Conservation (phyloP, 1,140 invertebrate species). For the Asbolus verrucosus region DNA sequence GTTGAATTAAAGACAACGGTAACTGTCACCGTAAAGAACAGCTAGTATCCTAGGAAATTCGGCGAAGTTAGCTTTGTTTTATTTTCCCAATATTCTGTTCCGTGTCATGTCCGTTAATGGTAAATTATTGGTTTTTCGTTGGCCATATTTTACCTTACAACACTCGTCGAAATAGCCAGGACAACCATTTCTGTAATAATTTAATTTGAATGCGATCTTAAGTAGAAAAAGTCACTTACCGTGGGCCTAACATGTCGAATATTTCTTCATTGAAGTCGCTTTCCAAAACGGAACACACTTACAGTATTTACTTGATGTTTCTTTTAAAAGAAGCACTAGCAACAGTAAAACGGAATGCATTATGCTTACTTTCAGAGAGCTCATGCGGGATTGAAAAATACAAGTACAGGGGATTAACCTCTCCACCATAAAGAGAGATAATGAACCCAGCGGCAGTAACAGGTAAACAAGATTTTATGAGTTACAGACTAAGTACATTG, state of each 20-base stretch:
- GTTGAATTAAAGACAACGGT: slow-evolving; percentile 62
- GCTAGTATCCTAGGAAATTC: slow-evolving; percentile 63
- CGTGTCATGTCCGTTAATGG: not conserved
- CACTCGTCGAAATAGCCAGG: slow-evolving; percentile 60
- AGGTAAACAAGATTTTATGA: no score
- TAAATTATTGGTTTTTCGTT: slow-evolving; percentile 17
- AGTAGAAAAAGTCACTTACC: slow-evolving; percentile 21
- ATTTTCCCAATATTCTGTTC: slow-evolving; percentile 44
- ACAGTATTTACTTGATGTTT: slow-evolving; percentile 53
- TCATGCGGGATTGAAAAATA: no score
- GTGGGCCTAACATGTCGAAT: slow-evolving; percentile 51
- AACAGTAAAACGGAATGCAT: no score
- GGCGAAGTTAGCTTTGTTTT: slow-evolving; percentile 55
- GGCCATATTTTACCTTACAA: slow-evolving; percentile 60
- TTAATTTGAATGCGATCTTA: no score
- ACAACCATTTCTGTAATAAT: slow-evolving; percentile 26
- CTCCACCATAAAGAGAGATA: no score
- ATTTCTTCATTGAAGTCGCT: slow-evolving; percentile 55
- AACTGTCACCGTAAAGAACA: slow-evolving; percentile 52
- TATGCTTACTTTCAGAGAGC: no score
- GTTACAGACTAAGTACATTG: no score
- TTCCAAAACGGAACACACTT: slow-evolving; percentile 61
- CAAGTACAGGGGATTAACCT: no score
- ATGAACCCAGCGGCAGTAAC: no score
- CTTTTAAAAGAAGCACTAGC: no score